Base-by-base conservation (phyloP, 1,140 invertebrate genomes). In the Potamilus streckersoni region DNA sequence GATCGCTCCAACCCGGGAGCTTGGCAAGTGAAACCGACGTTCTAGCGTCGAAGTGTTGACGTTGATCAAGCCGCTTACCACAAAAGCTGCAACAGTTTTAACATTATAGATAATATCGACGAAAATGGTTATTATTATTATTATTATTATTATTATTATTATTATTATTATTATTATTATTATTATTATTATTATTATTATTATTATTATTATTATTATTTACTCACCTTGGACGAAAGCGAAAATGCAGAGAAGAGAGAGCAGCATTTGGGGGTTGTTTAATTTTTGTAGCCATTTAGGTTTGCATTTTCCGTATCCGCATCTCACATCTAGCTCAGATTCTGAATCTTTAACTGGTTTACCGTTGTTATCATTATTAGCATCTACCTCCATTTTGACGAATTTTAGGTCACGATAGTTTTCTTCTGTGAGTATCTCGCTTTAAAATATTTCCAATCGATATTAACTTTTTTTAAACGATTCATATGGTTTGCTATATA, bases 11-110 rank as follows among this genome's bases (percentile, higher is more conserved):
- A 94, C 94, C 82, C 95, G 93, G 67, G 94, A 93, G 75, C 87
- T 96, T 55, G 86, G 79, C 38, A 97, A 87, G 1, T 94, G 93
- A 83, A 95, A 97, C 69, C 95, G 92, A 74, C 93, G 93, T 85
- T 97, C 96, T 15, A 96, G 95, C 0, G 95, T 95, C 5, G 95
- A 95, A 65, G 96, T 95, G 55, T 95, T 94, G 1, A 96, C 95
- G 79, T 96, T 96, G 74, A 95, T 93, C 71, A 96, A 93, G 0
- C 96, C 96, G 85, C 96, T 96, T 16, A 97, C 95, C 68, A 96
- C 93, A 90, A 96, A 93, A 68, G 95, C 94, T 94, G 89, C 27
- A 23, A 27, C 1, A 13, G 2, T n/a, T 56, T 17, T 61, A 70
- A 49, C 15, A 55, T 64, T 68, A 65, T 64, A 8, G 27, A 64